These are phyloP conservation scores for Epistrophella euchroma DNA, from an alignment of 2,888 invertebrate genomes.

Conservation along the genomic window DNA sequence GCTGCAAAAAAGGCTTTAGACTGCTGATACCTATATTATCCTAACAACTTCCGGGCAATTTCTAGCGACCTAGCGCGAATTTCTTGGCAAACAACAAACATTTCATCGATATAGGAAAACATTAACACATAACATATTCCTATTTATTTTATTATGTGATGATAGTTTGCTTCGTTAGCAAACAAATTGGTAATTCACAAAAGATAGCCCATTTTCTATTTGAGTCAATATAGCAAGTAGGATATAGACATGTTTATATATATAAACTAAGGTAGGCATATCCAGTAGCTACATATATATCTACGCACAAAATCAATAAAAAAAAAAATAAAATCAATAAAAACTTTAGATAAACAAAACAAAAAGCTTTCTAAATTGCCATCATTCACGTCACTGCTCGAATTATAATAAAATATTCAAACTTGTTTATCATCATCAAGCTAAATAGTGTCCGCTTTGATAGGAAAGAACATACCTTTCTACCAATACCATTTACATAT, in stretches of 20 bases:
- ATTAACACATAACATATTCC: not conserved
- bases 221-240: not conserved
- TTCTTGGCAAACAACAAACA: no score
- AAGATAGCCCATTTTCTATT: slow-evolving; percentile 10
- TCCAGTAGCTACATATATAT: not conserved
- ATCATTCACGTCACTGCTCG: slow-evolving; percentile 31
- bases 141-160: not conserved
- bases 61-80: no score
- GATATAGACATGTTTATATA: not conserved
- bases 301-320: slow-evolving; percentile 31
- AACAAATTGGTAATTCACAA: slow-evolving; percentile 23
- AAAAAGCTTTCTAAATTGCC: slow-evolving; percentile 25
- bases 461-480: slow-evolving; percentile 38
- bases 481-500: not conserved
- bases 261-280: no score
- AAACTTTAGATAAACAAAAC: not conserved
- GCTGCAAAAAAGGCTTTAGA: no score
- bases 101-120: not conserved
- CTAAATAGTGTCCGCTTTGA: slow-evolving; percentile 56
- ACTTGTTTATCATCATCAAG: slow-evolving; percentile 60
- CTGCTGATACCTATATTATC: no score
- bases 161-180: not conserved
- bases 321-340: slow-evolving; percentile 26
- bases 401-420: slow-evolving; percentile 66
- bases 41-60: no score